Evolutionary conservation across 1,140 invertebrate species (phyloP).

Genomic region (Thalassaphorura encarpata): DNA sequence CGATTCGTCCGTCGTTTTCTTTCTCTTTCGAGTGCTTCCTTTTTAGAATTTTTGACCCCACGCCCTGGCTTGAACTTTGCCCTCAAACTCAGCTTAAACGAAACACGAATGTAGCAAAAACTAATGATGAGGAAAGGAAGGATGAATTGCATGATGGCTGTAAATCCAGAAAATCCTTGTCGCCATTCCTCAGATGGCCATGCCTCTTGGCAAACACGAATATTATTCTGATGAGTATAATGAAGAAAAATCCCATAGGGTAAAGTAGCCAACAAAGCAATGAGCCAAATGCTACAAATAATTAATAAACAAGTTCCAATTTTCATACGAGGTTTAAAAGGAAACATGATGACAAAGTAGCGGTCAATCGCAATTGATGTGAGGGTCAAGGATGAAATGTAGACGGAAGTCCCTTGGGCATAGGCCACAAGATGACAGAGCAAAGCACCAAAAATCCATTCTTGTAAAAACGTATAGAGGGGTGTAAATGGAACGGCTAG

Average conservation of each 20-base stretch:
- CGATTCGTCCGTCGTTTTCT: conserved; percentile 52
- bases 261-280: conserved; percentile 72
- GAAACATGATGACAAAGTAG: conserved; percentile 94
- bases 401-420: conserved; percentile 76
- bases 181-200: conserved; percentile 70
- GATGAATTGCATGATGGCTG: conserved; percentile 80
- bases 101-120: conserved; percentile 87
- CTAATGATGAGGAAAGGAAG: conserved; percentile 89
- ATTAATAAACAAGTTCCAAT: conserved; percentile 67
- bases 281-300: conserved; percentile 81
- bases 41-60: conserved; percentile 60
- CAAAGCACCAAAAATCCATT: conserved; percentile 79
- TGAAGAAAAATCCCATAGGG: conserved; percentile 85
- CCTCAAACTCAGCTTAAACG: conserved; percentile 69
- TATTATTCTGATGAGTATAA: conserved; percentile 33
- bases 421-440: conserved; percentile 89
- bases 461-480: conserved; percentile 77
- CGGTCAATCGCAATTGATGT: conserved; percentile 94
- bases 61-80: conserved; percentile 62
- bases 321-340: conserved; percentile 84
- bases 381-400: conserved; percentile 90
- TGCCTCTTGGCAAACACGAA: conserved; percentile 34
- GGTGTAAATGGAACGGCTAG: conserved; percentile 93
- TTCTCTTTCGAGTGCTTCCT: conserved; percentile 65
- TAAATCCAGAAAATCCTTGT: conserved; percentile 68